These are phyloP conservation scores for Aethina tumida DNA, from an alignment of 1,140 invertebrate species.

Conservation along the genomic window DNA sequence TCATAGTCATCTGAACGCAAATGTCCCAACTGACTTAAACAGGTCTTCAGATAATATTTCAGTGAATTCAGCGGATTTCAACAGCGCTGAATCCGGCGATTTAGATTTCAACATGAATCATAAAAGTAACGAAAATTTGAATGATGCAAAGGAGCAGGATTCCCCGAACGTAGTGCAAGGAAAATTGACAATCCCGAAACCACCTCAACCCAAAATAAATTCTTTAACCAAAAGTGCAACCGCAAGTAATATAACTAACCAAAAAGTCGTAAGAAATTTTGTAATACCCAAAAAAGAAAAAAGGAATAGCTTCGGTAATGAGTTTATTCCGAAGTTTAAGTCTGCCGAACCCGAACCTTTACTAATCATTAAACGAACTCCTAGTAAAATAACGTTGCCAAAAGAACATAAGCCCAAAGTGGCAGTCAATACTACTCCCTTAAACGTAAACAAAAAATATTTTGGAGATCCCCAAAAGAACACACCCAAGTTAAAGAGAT, in stretches of 20 bases:
- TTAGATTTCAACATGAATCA: conserved; percentile 24
- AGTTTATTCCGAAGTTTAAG: conserved; percentile 25
- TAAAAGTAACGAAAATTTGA: conserved; percentile 4
- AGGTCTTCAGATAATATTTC: conserved; percentile 25
- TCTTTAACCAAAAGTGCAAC: conserved; percentile 24
- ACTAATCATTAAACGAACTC: conserved; percentile 34
- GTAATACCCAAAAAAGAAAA: conserved; percentile 28
- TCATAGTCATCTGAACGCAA: conserved; percentile 12
- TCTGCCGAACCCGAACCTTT: conserved; percentile 26
- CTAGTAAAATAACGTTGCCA: conserved; percentile 33
- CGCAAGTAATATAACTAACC: conserved; percentile 8
- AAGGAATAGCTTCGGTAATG: conserved; percentile 24
- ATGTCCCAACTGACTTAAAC: conserved; percentile 9
- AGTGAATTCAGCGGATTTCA: conserved; percentile 25
- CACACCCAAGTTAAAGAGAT: conserved; percentile 16
- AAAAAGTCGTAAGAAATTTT: conserved; percentile 24
- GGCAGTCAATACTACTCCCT: conserved; percentile 23
- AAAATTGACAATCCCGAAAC: conserved; percentile 16
- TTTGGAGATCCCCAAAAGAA: conserved; percentile 25
- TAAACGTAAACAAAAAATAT: conserved; percentile 31
- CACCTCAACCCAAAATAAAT: conserved; percentile 9
- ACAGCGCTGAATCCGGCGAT: conserved; percentile 30
- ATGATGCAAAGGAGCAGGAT: conserved; percentile 4
- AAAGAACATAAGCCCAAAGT: conserved; percentile 34
- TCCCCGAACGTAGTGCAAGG: conserved; percentile 12